Evolutionary conservation across 2,797 vertebrate genomes (phyloP).

Genomic region (Hypotaenidia philippensis): DNA sequence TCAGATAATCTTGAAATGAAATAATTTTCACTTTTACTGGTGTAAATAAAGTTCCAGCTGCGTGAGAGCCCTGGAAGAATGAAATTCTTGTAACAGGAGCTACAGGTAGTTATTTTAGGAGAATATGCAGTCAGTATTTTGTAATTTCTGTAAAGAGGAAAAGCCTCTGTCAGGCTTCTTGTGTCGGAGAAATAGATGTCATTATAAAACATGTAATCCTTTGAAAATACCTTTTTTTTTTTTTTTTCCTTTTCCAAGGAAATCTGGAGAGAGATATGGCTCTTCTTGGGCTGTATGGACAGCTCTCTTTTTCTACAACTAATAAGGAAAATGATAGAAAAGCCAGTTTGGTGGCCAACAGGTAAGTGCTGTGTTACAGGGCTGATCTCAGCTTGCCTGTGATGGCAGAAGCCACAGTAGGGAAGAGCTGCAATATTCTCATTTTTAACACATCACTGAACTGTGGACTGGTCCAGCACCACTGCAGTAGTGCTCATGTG

Average conservation of each 20-base stretch:
- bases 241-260: not conserved
- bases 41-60: not conserved
- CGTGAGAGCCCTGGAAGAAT: not conserved
- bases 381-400: not conserved
- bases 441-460: not conserved
- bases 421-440: not conserved
- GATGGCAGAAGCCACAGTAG: not conserved
- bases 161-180: not conserved
- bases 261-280: not conserved
- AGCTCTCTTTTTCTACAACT: not conserved
- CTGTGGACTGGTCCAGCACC: not conserved
- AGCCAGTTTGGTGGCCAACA: not conserved
- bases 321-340: not conserved
- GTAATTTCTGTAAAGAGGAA: not conserved
- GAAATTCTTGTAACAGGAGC: not conserved
- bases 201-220: not conserved
- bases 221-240: not conserved
- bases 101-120: not conserved
- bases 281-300: not conserved
- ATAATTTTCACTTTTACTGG: not conserved
- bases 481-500: not conserved
- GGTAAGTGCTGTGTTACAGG: not conserved
- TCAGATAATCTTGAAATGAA: not conserved
- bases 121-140: not conserved
- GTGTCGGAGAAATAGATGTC: not conserved